Conservation (phyloP, 2,888 invertebrate species). For the Macrosiphum euphorbiae region DNA sequence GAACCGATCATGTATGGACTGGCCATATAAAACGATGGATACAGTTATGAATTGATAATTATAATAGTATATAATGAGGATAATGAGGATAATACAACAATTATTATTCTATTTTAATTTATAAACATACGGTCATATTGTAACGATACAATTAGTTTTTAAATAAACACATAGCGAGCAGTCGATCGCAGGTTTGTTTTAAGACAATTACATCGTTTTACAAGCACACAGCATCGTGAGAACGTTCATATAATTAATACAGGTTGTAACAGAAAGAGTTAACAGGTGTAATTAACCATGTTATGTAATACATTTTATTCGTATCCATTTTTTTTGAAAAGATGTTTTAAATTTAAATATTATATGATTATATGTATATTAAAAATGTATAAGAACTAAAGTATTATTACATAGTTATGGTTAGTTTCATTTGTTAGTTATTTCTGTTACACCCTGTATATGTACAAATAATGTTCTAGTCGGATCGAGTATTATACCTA, state of each 20-base stretch:
- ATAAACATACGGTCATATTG: neutral
- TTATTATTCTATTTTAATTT: neutral
- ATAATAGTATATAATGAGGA: neutral
- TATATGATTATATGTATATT: neutral
- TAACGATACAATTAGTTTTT: neutral
- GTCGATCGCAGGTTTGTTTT: neutral
- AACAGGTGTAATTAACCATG: neutral
- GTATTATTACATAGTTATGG: neutral
- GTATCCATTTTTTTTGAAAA: neutral
- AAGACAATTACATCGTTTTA: neutral
- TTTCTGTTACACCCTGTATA: neutral
- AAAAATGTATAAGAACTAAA: neutral
- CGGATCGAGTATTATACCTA: neutral
- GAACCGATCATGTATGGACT: neutral
- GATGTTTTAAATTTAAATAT: neutral
- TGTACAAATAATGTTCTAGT: neutral
- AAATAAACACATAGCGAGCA: neutral
- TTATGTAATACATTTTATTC: neutral
- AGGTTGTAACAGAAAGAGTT: neutral
- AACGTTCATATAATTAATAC: neutral
- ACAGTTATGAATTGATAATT: conserved; percentile 21
- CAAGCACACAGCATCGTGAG: conserved; percentile 14
- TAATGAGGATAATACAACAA: neutral
- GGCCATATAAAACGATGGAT: neutral
- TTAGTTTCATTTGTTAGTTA: neutral